phyloP scores from a whole-genome alignment of 2,888 invertebrate species.

The Abscondita cerata region DNA sequence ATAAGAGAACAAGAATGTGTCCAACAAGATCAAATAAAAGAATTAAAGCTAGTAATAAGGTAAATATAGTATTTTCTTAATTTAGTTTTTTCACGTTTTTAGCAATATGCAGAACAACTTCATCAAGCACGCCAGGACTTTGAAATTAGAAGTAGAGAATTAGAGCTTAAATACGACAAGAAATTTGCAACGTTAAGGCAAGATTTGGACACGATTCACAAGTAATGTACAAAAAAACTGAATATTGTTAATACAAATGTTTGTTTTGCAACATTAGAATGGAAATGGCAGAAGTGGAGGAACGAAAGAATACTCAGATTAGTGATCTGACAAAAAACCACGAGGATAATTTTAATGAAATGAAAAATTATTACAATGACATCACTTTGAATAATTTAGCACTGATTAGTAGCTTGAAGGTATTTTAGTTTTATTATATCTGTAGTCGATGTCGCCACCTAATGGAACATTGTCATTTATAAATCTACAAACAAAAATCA shows the following conservation, averaged over 20 bases:
- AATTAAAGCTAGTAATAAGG: constrained; percentile 60
- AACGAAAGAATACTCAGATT: constrained; percentile 88
- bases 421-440: constrained; percentile 42
- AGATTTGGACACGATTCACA: constrained; percentile 74
- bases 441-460: no score
- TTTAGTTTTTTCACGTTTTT: no score
- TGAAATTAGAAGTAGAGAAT: constrained; percentile 70
- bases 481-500: no score
- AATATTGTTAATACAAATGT: not conserved
- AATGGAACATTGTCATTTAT: no score
- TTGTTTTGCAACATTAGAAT: constrained; percentile 59
- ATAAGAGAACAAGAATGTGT: constrained; percentile 73
- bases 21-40: constrained; percentile 75
- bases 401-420: constrained; percentile 87
- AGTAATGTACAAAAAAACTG: constrained; percentile 38
- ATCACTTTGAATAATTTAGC: constrained; percentile 93
- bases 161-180: constrained; percentile 75
- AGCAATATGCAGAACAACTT: no score
- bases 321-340: constrained; percentile 81
- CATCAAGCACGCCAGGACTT: constrained; percentile 69
- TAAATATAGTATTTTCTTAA: no score
- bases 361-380: constrained; percentile 95
- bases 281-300: constrained; percentile 89
- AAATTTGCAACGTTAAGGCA: constrained; percentile 75
- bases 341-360: constrained; percentile 83